A percentile compares a stretch with the other conserved stretches of the same genome.
These are phyloP conservation scores for Elachura formosa DNA, from an alignment of 2,113 vertebrate genomes.

Conservation along the genomic window DNA sequence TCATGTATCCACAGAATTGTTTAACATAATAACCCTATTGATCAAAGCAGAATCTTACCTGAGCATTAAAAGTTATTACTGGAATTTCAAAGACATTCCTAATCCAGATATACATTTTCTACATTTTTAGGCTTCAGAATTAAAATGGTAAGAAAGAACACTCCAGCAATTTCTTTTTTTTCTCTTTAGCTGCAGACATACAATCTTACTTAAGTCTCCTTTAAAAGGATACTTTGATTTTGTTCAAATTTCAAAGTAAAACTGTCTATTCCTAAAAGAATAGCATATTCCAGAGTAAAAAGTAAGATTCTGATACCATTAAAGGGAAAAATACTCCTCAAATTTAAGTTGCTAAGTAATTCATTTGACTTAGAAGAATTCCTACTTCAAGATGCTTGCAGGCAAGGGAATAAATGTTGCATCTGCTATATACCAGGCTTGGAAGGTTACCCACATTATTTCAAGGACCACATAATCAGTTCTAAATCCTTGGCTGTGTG, in stretches of 20 bases:
- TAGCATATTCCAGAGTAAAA: not conserved
- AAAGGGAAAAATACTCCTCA: not conserved
- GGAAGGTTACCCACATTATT: not conserved
- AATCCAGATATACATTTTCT: not conserved
- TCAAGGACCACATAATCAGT: not conserved
- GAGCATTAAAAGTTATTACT: not conserved
- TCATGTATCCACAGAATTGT: not conserved
- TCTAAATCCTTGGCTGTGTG: not conserved
- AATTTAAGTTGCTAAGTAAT: not conserved
- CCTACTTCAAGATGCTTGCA: not conserved
- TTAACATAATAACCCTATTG: not conserved
- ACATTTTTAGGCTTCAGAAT: not conserved
- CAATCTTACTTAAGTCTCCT: not conserved
- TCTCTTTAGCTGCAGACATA: not conserved
- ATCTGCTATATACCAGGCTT: not conserved
- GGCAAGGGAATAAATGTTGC: not conserved
- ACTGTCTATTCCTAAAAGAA: not conserved
- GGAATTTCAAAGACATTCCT: not conserved
- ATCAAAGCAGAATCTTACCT: not conserved
- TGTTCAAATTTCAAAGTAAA: not conserved
- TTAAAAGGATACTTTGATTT: not conserved
- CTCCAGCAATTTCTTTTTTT: not conserved
- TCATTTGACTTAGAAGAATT: not conserved
- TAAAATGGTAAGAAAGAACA: not conserved
- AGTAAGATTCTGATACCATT: not conserved